Base-by-base conservation (phyloP, 2,888 invertebrate species). In the Cataglyphis livida region DNA sequence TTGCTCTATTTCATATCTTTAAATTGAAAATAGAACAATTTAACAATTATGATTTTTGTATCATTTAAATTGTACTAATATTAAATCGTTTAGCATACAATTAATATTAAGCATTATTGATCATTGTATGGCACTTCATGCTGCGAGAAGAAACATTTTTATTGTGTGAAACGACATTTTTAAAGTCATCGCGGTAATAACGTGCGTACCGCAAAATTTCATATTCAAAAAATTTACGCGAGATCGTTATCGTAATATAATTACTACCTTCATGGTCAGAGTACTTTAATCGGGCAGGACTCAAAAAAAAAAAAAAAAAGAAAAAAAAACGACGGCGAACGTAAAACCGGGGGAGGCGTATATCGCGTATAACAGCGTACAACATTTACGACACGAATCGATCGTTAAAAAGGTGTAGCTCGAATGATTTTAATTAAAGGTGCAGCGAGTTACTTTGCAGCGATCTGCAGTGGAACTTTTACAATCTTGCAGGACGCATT, bases 351-450 rank as follows among this genome's bases (percentile, higher is more conserved):
- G 74, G 57, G 57, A 65, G 48, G 25, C 32, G 62, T 75, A 62
- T 68, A 83, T 44, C 71, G 35, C 51, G 12, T 35, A 35, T 35
- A 35, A 35, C 35, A 35, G 25, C 57, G 32, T 5, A 68, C 61
- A 79, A 79, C 79, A 74, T 88, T 87, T 82, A 76, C 82, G 83
- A 62, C 78, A 62, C 59, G 70, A 83, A 84, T 90, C 84, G 88
- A 90, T 90, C 85, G 84, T 83, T 79, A 35, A 35, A 35, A 68
- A 85, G 75, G 68, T 81, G 44, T 71, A 18, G 48, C 76, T 48
- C 10, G 5, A 62, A 66, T 28, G 78, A 79, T 66, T 85, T 90
- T 90, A 90, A 89, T 89, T 89, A 89, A 90, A 90, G 90, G 70
- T 83, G 70, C 64, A 62, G 28, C 25, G 44, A 12, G 81, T 44